Conservation (phyloP, 1,140 invertebrate genomes). For the Aporrectodea caliginosa region DNA sequence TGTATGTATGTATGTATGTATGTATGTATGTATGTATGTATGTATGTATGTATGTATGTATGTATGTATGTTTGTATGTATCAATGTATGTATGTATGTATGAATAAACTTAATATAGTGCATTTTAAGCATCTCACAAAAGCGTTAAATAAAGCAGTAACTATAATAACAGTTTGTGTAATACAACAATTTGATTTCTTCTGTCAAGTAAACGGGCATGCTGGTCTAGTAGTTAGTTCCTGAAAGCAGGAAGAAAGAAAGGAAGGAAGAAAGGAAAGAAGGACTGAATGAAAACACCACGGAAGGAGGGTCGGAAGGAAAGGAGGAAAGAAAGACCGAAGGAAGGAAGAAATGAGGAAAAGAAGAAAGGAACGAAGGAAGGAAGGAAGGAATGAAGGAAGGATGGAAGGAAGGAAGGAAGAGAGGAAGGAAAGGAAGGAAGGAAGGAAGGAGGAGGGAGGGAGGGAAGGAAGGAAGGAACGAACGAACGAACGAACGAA, state of each 20-base stretch:
- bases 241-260: not conserved
- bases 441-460: not conserved
- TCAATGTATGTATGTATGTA: no score
- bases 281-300: not conserved
- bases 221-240: no score
- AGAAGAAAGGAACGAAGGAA: constrained; percentile 8
- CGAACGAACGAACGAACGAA: constrained; percentile 3
- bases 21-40: no score
- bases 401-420: not conserved
- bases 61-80: no score
- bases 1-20: no score
- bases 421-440: not conserved
- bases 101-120: no score
- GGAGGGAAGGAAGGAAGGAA: not conserved
- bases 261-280: not conserved
- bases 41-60: no score
- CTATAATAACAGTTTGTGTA: no score
- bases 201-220: no score
- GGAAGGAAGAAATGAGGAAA: constrained; percentile 41
- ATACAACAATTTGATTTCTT: no score
- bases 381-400: constrained; percentile 13
- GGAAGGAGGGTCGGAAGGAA: not conserved
- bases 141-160: no score
- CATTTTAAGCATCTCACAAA: no score
- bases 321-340: not conserved